phyloP scores from a whole-genome alignment of 2,888 invertebrate species.

The Spatulosminthurus flaviceps region DNA sequence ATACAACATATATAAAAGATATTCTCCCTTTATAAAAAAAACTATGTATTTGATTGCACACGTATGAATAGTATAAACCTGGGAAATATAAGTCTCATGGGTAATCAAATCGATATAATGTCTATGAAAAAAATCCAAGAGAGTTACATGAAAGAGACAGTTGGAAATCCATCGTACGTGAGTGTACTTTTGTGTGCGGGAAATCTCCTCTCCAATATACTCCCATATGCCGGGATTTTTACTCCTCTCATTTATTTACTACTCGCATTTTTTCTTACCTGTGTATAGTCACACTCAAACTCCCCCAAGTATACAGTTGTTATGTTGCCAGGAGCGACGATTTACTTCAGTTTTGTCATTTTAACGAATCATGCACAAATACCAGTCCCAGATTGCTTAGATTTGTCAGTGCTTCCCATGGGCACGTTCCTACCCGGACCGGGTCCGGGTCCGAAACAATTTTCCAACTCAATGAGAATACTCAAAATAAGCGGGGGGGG shows the following conservation, averaged over 20 bases:
- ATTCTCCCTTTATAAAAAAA: too few relatives aligned
- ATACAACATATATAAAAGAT: too few relatives aligned
- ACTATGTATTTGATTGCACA: too few relatives aligned
- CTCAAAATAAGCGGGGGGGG: too few relatives aligned
- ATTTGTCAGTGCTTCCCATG: too few relatives aligned
- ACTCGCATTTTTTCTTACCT: background rate
- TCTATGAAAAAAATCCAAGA: background rate
- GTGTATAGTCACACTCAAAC: background rate
- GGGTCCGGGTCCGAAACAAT: too few relatives aligned
- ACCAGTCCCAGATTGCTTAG: too few relatives aligned
- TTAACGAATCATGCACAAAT: too few relatives aligned
- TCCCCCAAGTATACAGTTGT: too few relatives aligned
- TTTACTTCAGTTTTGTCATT: background rate
- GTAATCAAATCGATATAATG: constrained; percentile 37
- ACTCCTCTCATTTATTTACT: constrained; percentile 14
- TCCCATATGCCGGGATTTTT: background rate
- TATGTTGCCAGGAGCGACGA: background rate
- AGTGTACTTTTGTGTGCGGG: background rate
- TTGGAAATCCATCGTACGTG: background rate
- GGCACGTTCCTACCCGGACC: too few relatives aligned
- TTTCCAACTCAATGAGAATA: too few relatives aligned
- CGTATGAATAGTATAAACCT: too few relatives aligned
- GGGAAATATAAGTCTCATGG: constrained; percentile 11
- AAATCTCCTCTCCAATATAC: background rate
- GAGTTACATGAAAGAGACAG: constrained; percentile 9